Conservation (phyloP, 64 coral and sea anemone species). For the Astreopora myriophthalma region DNA sequence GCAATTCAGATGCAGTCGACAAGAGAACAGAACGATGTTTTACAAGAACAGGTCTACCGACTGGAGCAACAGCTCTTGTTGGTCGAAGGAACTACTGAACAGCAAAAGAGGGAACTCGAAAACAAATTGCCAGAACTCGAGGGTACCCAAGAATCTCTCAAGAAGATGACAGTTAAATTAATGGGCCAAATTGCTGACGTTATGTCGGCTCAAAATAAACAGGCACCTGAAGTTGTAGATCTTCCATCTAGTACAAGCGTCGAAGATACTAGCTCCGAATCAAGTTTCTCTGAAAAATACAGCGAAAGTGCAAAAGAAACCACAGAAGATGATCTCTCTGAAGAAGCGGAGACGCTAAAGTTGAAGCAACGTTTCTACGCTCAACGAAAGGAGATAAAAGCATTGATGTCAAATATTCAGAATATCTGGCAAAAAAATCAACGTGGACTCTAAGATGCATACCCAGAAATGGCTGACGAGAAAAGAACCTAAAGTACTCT, state of each 20-base stretch:
- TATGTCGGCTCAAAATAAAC: neutral
- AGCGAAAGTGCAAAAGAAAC: neutral
- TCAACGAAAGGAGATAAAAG: neutral
- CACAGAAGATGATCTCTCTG: neutral
- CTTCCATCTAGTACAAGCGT: neutral
- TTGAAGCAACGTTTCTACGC: neutral
- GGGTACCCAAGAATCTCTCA: neutral
- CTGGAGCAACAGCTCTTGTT: neutral
- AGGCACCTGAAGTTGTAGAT: neutral
- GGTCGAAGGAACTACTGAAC: neutral
- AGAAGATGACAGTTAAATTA: neutral
- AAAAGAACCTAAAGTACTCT: neutral
- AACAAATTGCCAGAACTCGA: slow-evolving; percentile 18
- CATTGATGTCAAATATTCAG: neutral
- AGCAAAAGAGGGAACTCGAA: neutral
- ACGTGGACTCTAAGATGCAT: neutral
- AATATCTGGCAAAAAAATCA: slow-evolving; percentile 13
- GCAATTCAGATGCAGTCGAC: slow-evolving; percentile 1
- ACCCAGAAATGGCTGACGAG: neutral
- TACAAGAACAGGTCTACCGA: neutral
- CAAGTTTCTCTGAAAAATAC: neutral
- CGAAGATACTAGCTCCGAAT: neutral
- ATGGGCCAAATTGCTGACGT: slow-evolving; percentile 11
- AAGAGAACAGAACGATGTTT: neutral
- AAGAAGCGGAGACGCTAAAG: neutral